These are phyloP conservation scores for Thinocorus orbignyianus DNA, from an alignment of 2,113 vertebrate species.

Conservation along the genomic window DNA sequence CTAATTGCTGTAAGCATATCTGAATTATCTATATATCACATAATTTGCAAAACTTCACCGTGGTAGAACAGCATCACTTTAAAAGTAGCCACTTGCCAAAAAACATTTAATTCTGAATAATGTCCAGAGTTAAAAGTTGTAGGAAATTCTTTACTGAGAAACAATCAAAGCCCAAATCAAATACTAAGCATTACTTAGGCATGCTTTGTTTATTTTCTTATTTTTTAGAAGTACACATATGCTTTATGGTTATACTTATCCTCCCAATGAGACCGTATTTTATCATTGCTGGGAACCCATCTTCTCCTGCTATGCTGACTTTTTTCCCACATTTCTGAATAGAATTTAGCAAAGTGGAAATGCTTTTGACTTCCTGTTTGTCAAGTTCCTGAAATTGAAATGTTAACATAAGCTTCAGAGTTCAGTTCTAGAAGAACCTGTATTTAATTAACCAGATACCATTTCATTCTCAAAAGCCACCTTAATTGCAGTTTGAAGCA, in stretches of 20 bases:
- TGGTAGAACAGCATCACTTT: background rate
- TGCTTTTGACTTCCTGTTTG: constrained; percentile 72
- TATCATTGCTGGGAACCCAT: constrained; percentile 80
- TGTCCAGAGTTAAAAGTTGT: background rate
- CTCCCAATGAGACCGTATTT: constrained; percentile 84
- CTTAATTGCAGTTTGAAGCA: background rate
- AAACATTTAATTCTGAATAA: background rate
- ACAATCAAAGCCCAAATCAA: background rate
- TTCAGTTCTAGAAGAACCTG: background rate
- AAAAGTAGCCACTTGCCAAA: background rate
- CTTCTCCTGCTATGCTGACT: constrained; percentile 78
- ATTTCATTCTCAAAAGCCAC: background rate
- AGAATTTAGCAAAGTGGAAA: constrained; percentile 75
- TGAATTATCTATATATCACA: background rate
- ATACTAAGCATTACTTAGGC: background rate
- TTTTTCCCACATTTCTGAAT: constrained; percentile 81
- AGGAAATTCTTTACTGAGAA: background rate
- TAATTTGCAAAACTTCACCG: background rate
- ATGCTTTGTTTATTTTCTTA: background rate
- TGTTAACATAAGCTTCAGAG: background rate
- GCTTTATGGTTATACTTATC: constrained; percentile 84
- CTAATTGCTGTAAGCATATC: background rate
- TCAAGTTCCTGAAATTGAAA: constrained; percentile 82
- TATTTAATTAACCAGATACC: background rate
- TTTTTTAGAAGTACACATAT: background rate